Base-by-base conservation (phyloP, 2,113 vertebrate genomes). In the Halichoeres trimaculatus region DNA sequence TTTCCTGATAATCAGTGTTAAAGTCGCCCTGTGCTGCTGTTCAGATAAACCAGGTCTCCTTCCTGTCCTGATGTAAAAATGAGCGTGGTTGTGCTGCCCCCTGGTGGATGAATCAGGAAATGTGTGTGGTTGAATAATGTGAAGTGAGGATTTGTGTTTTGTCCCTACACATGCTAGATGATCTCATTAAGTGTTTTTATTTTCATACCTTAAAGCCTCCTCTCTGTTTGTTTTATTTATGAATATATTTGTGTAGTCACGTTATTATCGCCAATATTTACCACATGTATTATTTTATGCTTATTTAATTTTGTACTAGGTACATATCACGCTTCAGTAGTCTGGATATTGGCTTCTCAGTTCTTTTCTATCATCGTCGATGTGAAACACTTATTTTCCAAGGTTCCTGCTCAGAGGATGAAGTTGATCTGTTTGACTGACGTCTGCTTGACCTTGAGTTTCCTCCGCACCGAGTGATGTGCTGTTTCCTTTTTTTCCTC, bases 261-360 rank as follows among this genome's bases (percentile, higher is more conserved):
- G 50, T 73, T 76, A 43, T 85, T 60, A 66, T 1, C 84, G 58
- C 61, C 62, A 40, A 72, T 86, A 76, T 83, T 76, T 60, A 78
- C 54, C 64, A 30, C 30, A 6, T 4, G 30, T 30, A 30, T 79
- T 53, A 58, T 84, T 83, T 80, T 86, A 70, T 85, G 84, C 64
- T 64, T 88, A 87, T 93, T 90, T 93, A 91, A 80, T 78, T 91
- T 90, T 91, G 84, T 90, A 94, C 80, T 77, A 86, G 87, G 74
- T 89, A 86, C 88, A 91, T 70, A 78, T 72, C 55, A 66, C 77
- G 57, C 56, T 81, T 71, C 76, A 34, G 78, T 91, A 89, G 80
- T 83, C 54, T 30, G 61, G 70, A 78, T 86, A 70, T 83, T 75
- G 65, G 57, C 58, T 74, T 65, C 69, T 78, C 50, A 76, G 57